Evolutionary conservation across 2,888 invertebrate species (phyloP), one percentile per base, ranked within the genome.

Genomic region (Nomada goodeniana): DNA sequence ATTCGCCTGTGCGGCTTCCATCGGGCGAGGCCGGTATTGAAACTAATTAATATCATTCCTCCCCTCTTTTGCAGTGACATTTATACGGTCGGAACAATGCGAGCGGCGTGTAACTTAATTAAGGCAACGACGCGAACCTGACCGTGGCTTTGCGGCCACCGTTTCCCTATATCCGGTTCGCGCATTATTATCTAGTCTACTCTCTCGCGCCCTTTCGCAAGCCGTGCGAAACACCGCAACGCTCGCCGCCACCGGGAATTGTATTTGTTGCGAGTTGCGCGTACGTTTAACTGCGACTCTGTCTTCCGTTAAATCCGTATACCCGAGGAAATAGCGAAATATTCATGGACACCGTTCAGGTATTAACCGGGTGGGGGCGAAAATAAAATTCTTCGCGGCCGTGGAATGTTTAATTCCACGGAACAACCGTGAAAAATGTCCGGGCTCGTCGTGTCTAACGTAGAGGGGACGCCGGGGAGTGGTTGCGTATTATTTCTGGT

Each of bases 81-180:
- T 93, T 92, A 93, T 92, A 91, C 89, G 86, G 89, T 85, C 84
- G 81, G 90, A 92, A 92, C 91, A 92, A 92, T 91, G 91, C 90
- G 90, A 90, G 89, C 90, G 88, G 91, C 90, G 91, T 92, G 93
- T 93, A 93, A 93, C 93, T 93, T 93, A 93, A 93, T 93, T 93
- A 93, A 93, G 92, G 91, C 93, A 93, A 93, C 93, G 93, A 92
- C 91, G 92, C 93, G 90, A 88, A 92, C 89, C 92, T 90, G 87
- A 92, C 93, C 93, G 90, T 92, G 91, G 91, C 89, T 92, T 91
- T 92, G 93, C 80, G 93, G 93, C 88, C 87, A 89, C 87, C 88
- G 90, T 90, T 90, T 88, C 88, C 89, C 92, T 92, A 91, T 92
- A 93, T 92, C 88, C 89, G 89, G 82, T 81, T 86, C 89, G 87